Conservation (phyloP, 2,797 vertebrate genomes). For the Acipenser ruthenus region DNA sequence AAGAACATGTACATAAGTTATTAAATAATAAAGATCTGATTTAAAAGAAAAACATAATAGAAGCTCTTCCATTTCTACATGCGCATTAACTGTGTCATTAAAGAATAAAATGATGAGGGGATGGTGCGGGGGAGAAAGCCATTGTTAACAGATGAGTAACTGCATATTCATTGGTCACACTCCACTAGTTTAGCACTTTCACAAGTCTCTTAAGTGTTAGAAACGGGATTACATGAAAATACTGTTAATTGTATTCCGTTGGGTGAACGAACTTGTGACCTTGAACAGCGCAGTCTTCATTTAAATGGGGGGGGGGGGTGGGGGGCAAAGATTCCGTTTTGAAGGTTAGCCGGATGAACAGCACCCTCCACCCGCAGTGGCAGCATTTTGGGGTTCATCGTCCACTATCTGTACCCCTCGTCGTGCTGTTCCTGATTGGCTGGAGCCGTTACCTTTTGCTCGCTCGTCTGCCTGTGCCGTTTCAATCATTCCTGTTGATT, state of each 20-base stretch:
- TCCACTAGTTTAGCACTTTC: conserved; percentile 70
- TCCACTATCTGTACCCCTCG: conserved; percentile 94
- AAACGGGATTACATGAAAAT: conserved; percentile 60
- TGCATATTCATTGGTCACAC: conserved; percentile 56
- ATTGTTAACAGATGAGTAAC: conserved; percentile 69
- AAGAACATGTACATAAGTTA: conserved; percentile 71
- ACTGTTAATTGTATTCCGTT: conserved; percentile 69
- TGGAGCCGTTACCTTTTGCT: conserved; percentile 82
- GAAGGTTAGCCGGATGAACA: conserved; percentile 81
- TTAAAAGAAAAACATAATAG: conserved; percentile 76
- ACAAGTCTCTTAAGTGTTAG: conserved; percentile 66
- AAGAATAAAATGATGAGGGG: conserved; percentile 47
- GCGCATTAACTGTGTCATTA: conserved; percentile 65
- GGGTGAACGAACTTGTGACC: conserved; percentile 61
- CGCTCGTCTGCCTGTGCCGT: conserved; percentile 87
- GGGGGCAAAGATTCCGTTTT: conserved; percentile 37
- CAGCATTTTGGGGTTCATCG: conserved; percentile 76
- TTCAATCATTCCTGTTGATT: conserved; percentile 88
- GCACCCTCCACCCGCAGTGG: conserved; percentile 74
- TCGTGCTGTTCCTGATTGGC: conserved; percentile 67
- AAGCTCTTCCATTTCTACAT: conserved; percentile 80
- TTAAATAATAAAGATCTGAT: conserved; percentile 77
- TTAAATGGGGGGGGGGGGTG: conserved; percentile 28
- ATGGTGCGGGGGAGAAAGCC: conserved; percentile 62
- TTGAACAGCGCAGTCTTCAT: conserved; percentile 69